phyloP scores from a whole-genome alignment of 2,888 invertebrate genomes.

The Phengaris arion region DNA sequence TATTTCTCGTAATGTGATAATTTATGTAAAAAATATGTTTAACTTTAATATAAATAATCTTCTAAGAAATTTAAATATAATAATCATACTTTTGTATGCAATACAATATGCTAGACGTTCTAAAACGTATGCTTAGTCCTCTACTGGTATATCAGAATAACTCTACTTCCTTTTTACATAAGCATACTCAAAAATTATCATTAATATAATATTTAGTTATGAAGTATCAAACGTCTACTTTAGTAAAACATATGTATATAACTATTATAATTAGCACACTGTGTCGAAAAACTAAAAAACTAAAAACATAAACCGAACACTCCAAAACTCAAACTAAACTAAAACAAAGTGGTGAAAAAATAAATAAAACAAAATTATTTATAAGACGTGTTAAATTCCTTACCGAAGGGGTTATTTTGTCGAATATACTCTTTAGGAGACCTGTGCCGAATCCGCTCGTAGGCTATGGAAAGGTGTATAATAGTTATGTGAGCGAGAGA shows the following conservation, averaged over 20 bases:
- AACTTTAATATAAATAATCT: slow-evolving; percentile 28
- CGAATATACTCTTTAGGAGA: slow-evolving; percentile 81
- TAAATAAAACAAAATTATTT: slow-evolving; percentile 61
- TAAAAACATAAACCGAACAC: slow-evolving; percentile 62
- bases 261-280: slow-evolving; percentile 73
- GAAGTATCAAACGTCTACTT: slow-evolving; percentile 63
- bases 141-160: slow-evolving; percentile 59
- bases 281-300: slow-evolving; percentile 64
- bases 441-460: slow-evolving; percentile 81
- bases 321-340: slow-evolving; percentile 58
- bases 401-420: slow-evolving; percentile 81
- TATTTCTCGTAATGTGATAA: slow-evolving; percentile 22
- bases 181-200: slow-evolving; percentile 72
- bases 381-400: slow-evolving; percentile 79
- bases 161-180: slow-evolving; percentile 69
- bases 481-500: slow-evolving; percentile 74
- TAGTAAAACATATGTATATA: slow-evolving; percentile 51
- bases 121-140: slow-evolving; percentile 49
- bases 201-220: slow-evolving; percentile 54
- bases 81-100: slow-evolving; percentile 36
- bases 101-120: slow-evolving; percentile 38
- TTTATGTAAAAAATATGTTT: slow-evolving; percentile 23
- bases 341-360: slow-evolving; percentile 61
- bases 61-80: slow-evolving; percentile 31
- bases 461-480: slow-evolving; percentile 79